Conservation (phyloP, 2,888 invertebrate genomes). For the Diabrotica balteata region DNA sequence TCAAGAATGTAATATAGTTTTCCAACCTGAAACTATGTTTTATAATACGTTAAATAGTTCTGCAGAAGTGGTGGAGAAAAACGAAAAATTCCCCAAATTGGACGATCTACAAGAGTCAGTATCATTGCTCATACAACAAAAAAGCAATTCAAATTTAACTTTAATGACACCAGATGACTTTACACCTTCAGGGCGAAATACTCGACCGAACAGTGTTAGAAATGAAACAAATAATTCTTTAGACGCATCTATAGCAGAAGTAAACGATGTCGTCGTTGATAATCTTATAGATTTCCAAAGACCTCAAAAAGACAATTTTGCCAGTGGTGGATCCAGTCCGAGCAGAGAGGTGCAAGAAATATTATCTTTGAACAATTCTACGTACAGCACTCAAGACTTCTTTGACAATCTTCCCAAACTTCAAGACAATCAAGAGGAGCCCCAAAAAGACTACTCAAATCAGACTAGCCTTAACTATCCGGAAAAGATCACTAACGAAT, state of each 20-base stretch:
- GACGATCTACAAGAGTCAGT: conserved; percentile 57
- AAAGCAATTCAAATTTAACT: conserved; percentile 63
- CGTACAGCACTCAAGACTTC: conserved; percentile 52
- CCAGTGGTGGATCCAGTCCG: conserved; percentile 88
- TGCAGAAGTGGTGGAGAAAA: conserved; percentile 32
- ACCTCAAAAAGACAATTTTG: conserved; percentile 61
- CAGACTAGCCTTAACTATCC: conserved; percentile 33
- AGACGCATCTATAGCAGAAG: conserved; percentile 33
- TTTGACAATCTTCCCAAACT: conserved; percentile 54
- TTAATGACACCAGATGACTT: conserved; percentile 91
- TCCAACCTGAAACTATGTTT: conserved; percentile 51
- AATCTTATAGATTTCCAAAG: conserved; percentile 52
- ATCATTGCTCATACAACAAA: conserved; percentile 55
- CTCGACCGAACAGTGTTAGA: conserved; percentile 54
- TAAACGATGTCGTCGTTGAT: conserved; percentile 44
- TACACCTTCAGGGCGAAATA: conserved; percentile 63
- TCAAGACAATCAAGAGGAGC: conserved; percentile 41
- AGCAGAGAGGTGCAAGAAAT: conserved; percentile 91
- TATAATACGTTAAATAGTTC: conserved; percentile 36
- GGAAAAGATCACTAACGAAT: conserved; percentile 33
- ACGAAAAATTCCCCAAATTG: conserved; percentile 51
- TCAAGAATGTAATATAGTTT: conserved; percentile 68
- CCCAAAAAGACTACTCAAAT: conserved; percentile 41
- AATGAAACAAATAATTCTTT: conserved; percentile 33
- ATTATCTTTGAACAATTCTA: conserved; percentile 70